Evolutionary conservation across 2,888 invertebrate genomes (phyloP).

Genomic region (Dolichopus griseipennis): DNA sequence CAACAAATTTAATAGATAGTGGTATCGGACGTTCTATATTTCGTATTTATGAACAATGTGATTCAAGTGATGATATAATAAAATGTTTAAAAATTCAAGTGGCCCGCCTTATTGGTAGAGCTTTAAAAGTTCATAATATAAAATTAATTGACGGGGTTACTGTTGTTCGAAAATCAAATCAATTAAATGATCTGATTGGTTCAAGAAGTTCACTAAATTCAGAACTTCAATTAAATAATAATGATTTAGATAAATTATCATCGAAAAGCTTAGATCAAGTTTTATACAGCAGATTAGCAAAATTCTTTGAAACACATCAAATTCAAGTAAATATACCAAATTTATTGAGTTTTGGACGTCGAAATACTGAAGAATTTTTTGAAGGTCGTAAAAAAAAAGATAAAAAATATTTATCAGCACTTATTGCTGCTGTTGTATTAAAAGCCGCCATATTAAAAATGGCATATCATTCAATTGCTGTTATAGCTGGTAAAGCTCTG

Average conservation of each 20-base stretch:
- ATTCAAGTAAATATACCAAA: constrained; percentile 48
- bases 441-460: constrained; percentile 65
- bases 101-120: constrained; percentile 55
- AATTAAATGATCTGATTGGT: constrained; percentile 28
- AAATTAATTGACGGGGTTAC: constrained; percentile 55
- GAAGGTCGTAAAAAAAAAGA: constrained; percentile 50
- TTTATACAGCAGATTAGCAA: constrained; percentile 48
- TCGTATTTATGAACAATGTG: constrained; percentile 49
- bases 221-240: constrained; percentile 47
- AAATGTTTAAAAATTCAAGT: constrained; percentile 66
- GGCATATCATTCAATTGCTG: constrained; percentile 64
- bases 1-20: constrained; percentile 27
- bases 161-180: constrained; percentile 46
- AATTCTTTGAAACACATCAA: constrained; percentile 53
- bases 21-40: constrained; percentile 35
- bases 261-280: constrained; percentile 53
- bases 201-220: constrained; percentile 27
- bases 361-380: constrained; percentile 37
- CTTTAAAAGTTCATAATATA: constrained; percentile 53
- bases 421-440: constrained; percentile 59
- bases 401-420: constrained; percentile 55
- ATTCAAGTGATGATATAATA: constrained; percentile 53
- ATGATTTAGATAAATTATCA: constrained; percentile 52
- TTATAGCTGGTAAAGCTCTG: constrained; percentile 71
- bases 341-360: constrained; percentile 45